Base-by-base conservation (phyloP, 1,140 invertebrate genomes). In the Eufriesea mexicana region DNA sequence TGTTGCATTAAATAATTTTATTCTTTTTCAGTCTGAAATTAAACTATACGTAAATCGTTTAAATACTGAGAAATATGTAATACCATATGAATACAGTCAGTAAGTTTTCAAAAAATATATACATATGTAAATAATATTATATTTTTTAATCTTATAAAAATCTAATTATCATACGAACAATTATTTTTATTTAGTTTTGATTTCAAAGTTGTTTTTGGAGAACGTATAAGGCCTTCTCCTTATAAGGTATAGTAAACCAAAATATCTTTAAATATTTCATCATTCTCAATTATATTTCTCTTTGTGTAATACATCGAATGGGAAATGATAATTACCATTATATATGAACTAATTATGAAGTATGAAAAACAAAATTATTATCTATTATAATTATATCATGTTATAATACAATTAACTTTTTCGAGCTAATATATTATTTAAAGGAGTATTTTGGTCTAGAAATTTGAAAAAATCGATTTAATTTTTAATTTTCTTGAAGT, bases 191-290 rank as follows among this genome's bases (percentile, higher is more conserved):
- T 85, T 84, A 94, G 93, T 89, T 99, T 99, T 95, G 99, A 99
- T 93, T 99, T 99, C 91, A 99, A 99, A 95, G 98, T 99, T 73
- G 97, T 99, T 0, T 99, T 99, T 95, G 99, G 99, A 62, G 99
- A 99, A 94, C 95, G 99, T 90, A 99, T 99, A 90, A 94, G 98
- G 71, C 97, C 98, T 7, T 99, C 98, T 72, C 97, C 97, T 5
- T 99, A 99, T 88, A 96, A 97, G 92, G 97, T 97, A 86, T 20
- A 45, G 8, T 16, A 25, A 35, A 18, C 25, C n/a, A 45, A 20
- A 5, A 72, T 23, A 66, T 14, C 0, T 47, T 47, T 0, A 0
- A 68, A 45, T 18, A 25, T 14, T 66, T 12, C 0, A 6, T 66
- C 42, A 64, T 10, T 23, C n/a, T 42, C 5, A 20, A 6, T 64